Base-by-base conservation (phyloP, 2,113 vertebrate species). In the Emydocephalus ijimae region DNA sequence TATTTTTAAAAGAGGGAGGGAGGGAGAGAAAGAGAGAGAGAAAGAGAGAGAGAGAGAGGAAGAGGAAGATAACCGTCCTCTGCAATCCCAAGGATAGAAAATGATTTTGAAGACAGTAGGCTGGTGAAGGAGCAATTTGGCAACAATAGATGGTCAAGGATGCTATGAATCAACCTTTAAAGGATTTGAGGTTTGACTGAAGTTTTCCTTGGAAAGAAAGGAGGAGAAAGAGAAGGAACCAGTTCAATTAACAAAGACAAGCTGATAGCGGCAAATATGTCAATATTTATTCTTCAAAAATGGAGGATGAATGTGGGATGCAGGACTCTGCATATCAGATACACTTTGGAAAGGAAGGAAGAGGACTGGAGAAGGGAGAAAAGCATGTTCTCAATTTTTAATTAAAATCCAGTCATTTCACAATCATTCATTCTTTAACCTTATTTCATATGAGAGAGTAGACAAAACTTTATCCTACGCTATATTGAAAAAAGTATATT, bases 261-360 rank as follows among this genome's bases (percentile, higher is more conserved):
- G 10, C 43, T 92, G 92, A 89, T 91, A 96, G 96, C 95, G 96
- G 94, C 89, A 95, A 96, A 96, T 95, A 95, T 96, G 94, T 52
- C 85, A 94, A 90, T 61, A 92, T 96, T 96, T 95, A 93, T 93
- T 94, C 94, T 93, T 94, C 87, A 92, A 34, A 54, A n/a, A n/a
- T 39, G 74, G 18, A 43, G 34, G 18, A 9, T 81, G 74, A 4
- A 8, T 39, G 34, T 81, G 69, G 15, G 3, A 20, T 81, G 69
- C 69, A 3, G 69, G 69, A 20, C 34, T 39, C 18, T 20, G 74
- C 34, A 21, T 39, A 9, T 21, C 74, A n/a, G 11, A n/a, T 55
- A n/a, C 52, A n/a, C n/a, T 52, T 87, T 52, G 50, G 50, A 52
- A 52, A 87, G 23, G 26, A 87, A 43, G 10, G 26, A 9, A 29